A percentile compares a stretch with the other conserved stretches of the same genome.
Evolutionary conservation across 1,140 invertebrate species (phyloP).

Genomic region (Watersipora subatra): DNA sequence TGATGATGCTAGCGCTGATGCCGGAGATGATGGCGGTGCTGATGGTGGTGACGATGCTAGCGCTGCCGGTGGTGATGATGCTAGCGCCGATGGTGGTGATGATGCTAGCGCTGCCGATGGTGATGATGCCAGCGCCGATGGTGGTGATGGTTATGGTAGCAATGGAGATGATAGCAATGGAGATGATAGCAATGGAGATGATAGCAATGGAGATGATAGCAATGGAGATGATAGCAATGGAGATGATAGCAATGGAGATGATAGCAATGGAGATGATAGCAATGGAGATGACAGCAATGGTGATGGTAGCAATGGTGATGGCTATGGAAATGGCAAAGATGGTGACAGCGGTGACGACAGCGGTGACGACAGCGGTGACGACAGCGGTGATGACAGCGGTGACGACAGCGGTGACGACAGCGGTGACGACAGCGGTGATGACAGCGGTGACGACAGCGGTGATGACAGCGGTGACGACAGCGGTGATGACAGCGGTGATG

Average conservation of each 20-base stretch:
- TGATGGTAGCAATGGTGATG: too few species aligned
- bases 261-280: too few species aligned
- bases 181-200: too few species aligned
- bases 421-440: background rate
- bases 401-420: background rate
- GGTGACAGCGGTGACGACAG: background rate
- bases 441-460: background rate
- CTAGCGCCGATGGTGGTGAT: background rate
- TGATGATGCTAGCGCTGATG: background rate
- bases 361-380: background rate
- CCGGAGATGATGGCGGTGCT: background rate
- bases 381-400: background rate
- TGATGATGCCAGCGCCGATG: conserved; percentile 8
- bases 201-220: too few species aligned
- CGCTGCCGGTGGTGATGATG: background rate
- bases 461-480: background rate
- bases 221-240: too few species aligned
- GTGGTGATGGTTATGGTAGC: background rate
- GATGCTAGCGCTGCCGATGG: background rate
- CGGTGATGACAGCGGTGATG: too few species aligned
- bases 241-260: too few species aligned
- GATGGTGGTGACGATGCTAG: background rate
- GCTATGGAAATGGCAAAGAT: background rate
- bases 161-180: too few species aligned
- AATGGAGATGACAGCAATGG: too few species aligned